Base-by-base conservation (phyloP, 2,113 vertebrate species). In the Pituophis catenifer region DNA sequence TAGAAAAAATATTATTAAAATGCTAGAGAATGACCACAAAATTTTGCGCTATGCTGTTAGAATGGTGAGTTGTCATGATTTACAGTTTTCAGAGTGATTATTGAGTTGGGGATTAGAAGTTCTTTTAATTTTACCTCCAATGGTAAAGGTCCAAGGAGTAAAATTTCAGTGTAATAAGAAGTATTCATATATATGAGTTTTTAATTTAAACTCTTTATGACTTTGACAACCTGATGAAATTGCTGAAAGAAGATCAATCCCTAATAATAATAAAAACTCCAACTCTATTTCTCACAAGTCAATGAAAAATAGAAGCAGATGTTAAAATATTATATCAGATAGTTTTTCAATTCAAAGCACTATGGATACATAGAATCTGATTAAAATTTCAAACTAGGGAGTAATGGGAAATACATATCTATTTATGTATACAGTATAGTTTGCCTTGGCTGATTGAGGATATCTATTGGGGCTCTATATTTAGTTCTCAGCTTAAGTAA, bases 11-110 rank as follows among this genome's bases (percentile, higher is more conserved):
- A 0, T 99, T 29, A 44, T 98, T 15, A 99, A 99, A 97, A 98
- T 98, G 97, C 96, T 99, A 88, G 96, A 98, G 95, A 99, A 99
- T 2, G 94, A 98, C 91, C 95, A 97, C 92, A 98, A 98, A 95
- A 97, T 98, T 57, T 97, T 99, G 94, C 96, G 98, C 91, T 99
- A 99, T 93, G 95, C 97, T 62, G 98, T 97, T 89, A 87, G 24
- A 7, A 95, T 99, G 98, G 99, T 99, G 92, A 98, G 98, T 89
- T 91, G 38, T 50, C 85, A 86, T 24, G 23, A 29, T 87, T 87
- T 87, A 48, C 12, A 52, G 24, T 29, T 93, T 86, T 59, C 33
- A 29, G 12, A 93, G 9, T 13, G 90, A 88, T 89, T 90, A 48
- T 26, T 65, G 92, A 8, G 70, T 48, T 62, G 92, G 92, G 38